These are phyloP conservation scores for Varanus komodoensis DNA, from an alignment of 2,113 vertebrate genomes.

Conservation along the genomic window DNA sequence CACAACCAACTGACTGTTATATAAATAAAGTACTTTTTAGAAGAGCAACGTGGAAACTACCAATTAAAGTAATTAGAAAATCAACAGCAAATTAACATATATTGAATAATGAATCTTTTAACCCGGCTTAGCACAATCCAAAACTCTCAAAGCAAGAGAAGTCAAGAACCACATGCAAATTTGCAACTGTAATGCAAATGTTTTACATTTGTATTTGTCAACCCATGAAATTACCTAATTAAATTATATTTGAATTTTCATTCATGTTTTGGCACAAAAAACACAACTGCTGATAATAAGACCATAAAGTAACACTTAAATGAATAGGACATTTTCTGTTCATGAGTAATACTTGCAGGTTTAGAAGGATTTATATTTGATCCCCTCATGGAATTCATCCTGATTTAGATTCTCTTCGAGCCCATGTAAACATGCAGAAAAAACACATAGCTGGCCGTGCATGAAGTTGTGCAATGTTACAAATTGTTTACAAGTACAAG, in stretches of 20 bases:
- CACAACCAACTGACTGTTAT: neutral
- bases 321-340: constrained; percentile 12
- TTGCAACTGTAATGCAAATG: constrained; percentile 2
- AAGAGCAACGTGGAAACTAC: neutral
- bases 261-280: constrained; percentile 31
- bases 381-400: neutral
- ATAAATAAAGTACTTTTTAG: constrained; percentile 2
- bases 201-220: constrained; percentile 18
- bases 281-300: neutral
- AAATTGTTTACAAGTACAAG: too few species aligned
- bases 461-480: too few species aligned
- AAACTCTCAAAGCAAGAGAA: neutral
- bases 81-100: constrained; percentile 1
- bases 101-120: constrained; percentile 3
- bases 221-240: constrained; percentile 17
- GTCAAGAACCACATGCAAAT: neutral
- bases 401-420: neutral
- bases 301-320: constrained; percentile 22
- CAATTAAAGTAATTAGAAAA: constrained; percentile 15
- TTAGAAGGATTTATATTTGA: neutral
- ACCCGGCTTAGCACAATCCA: neutral
- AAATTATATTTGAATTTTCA: constrained; percentile 22
- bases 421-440: neutral
- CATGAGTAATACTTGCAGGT: neutral
- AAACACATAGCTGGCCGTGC: neutral